Base-by-base conservation (phyloP, 2,888 invertebrate genomes). In the Agrypnus murinus region DNA sequence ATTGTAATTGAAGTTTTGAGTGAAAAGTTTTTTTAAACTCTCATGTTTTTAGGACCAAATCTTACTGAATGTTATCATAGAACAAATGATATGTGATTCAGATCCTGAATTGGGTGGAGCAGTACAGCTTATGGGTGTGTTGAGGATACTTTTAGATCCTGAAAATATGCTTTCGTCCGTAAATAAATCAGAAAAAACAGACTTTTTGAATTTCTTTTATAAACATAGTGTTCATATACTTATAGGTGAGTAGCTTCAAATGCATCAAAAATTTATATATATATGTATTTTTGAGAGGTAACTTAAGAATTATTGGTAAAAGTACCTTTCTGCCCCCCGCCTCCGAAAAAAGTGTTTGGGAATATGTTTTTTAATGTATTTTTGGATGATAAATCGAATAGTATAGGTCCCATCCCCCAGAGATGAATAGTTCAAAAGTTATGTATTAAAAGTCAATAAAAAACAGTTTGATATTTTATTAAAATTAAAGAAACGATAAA, bases 201-300 rank as follows among this genome's bases (percentile, higher is more conserved):
- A 99, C 86, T 99, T 99, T 86, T 90, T 99, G 65, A 95, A 95
- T 86, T 97, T 98, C 86, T 99, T 99, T 87, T 99, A 99, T 88
- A 98, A 97, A 86, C 95, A 97, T 87, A 97, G 97, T 88, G 96
- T 99, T 89, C 95, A 97, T 85, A 95, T 96, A 64, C 89, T 99
- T 79, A 96, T 98, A 87, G 93, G 95, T 94, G 87, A 87, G 88
- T 31, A 25, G 19, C n/a, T 25, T 40, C 15, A 46, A 12, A 15
- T 46, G n/a, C 9, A 25, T 25, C 3, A 25, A 25, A 25, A 5
- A 25, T 25, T 25, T 45, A n/a, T 9, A 45, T 12, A 45, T 5
- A n/a, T n/a, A n/a, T n/a, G n/a, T n/a, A n/a, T n/a, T n/a, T n/a
- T n/a, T n/a, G n/a, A n/a, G n/a, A n/a, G n/a, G n/a, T n/a, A n/a